Percentiles rank a stretch among this genome's conserved stretches.
phyloP scores from a whole-genome alignment of 1,140 invertebrate species.

The Choristoneura fumiferana region DNA sequence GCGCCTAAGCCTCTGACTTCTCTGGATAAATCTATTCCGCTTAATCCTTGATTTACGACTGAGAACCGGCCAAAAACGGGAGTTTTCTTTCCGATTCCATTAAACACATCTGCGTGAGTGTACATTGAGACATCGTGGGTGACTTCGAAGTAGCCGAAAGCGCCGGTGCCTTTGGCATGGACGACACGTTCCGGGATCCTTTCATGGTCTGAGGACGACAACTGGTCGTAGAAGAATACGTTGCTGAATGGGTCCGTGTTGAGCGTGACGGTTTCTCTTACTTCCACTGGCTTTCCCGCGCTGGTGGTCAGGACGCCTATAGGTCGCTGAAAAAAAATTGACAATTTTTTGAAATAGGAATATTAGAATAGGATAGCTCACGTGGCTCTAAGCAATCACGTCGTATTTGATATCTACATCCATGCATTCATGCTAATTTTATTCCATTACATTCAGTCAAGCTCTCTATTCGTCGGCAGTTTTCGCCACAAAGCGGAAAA shows the following conservation, averaged over 20 bases:
- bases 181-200: constrained; percentile 95
- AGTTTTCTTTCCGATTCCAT: constrained; percentile 91
- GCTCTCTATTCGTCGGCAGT: neutral
- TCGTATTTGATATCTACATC: no score
- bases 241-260: constrained; percentile 1
- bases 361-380: no score
- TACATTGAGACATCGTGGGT: constrained; percentile 94
- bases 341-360: no score
- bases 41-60: constrained; percentile 89
- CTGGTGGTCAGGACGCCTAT: neutral
- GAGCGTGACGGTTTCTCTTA: neutral
- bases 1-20: constrained; percentile 84
- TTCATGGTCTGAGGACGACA: constrained; percentile 71
- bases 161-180: constrained; percentile 95
- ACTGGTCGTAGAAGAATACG: neutral
- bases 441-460: neutral
- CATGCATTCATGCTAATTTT: neutral
- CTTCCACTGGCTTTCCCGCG: neutral
- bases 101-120: constrained; percentile 89
- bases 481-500: no score
- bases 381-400: no score
- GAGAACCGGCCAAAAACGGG: constrained; percentile 85
- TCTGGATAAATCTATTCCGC: constrained; percentile 87
- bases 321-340: neutral
- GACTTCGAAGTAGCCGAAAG: constrained; percentile 95